phyloP scores from a whole-genome alignment of 1,140 invertebrate genomes.

The Drosophila rhopaloa region DNA sequence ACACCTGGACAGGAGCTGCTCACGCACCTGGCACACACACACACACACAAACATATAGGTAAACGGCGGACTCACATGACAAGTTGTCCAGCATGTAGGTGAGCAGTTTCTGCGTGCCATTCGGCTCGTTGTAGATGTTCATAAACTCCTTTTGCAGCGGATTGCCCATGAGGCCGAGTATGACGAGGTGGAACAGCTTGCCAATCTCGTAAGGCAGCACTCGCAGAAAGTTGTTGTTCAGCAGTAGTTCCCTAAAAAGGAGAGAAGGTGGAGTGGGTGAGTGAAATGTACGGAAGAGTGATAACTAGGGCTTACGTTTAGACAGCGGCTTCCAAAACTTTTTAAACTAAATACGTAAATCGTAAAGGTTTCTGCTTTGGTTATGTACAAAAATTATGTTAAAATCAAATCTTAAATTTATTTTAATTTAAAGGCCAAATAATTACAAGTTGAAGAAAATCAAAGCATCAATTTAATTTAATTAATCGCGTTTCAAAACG shows the following conservation, averaged over 20 bases:
- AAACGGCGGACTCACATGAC: conserved; percentile 89
- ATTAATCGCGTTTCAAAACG: too few species aligned
- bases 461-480: too few species aligned
- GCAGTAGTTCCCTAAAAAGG: conserved; percentile 93
- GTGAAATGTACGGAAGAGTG: conserved; percentile 1
- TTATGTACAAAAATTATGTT: too few species aligned
- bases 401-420: too few species aligned
- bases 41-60: conserved; percentile 6
- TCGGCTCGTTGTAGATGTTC: conserved; percentile 95
- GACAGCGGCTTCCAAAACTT: not conserved
- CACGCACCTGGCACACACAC: conserved; percentile 17
- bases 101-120: conserved; percentile 96
- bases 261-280: not conserved
- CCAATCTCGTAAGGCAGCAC: conserved; percentile 98
- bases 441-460: too few species aligned
- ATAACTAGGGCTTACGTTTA: conserved; percentile 6
- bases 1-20: conserved; percentile 44
- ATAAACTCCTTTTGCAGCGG: conserved; percentile 96
- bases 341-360: not conserved
- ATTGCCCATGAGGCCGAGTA: conserved; percentile 96
- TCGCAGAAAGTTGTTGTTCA: conserved; percentile 97
- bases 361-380: too few species aligned
- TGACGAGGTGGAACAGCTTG: conserved; percentile 97
- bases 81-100: conserved; percentile 97
- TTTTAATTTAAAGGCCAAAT: too few species aligned